Base-by-base conservation (phyloP, 2,113 vertebrate genomes). In the Agapornis roseicollis region DNA sequence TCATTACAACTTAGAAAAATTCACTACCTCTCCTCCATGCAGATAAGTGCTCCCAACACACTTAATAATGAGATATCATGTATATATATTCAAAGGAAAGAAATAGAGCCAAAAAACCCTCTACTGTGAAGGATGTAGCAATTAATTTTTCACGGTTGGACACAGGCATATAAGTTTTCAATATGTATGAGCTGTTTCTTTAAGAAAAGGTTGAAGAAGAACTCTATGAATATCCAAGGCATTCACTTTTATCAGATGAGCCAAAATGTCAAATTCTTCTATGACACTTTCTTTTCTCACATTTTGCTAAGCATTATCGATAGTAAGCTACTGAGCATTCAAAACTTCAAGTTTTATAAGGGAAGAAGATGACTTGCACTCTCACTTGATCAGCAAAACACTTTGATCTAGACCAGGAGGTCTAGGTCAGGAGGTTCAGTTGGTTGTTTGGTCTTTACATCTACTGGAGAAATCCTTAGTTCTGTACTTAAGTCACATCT, bases 131-230 rank as follows among this genome's bases (percentile, higher is more conserved):
- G 35, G 72, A 87, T 85, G n/a, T 7, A 94, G 52, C 65, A 93
- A 95, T 92, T 97, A 96, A 93, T 96, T 97, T 41, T 85, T 95
- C 85, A 88, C 31, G 96, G 84, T 55, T 80, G 72, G 90, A 94
- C 66, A 94, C 33, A 96, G 39, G 37, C 27, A 56, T 84, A 50
- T 76, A 76, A 63, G 94, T 97, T 93, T 96, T 96, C 86, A 90
- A 93, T 74, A 95, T 64, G 11, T 20, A 46, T 60, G 61, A 60
- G 33, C 3, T 22, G 2, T 35, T 73, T 82, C 39, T 25, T 64
- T 86, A 68, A 90, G 37, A 91, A 88, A 80, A 73, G 2, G 1
- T 39, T 85, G 74, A 89, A 88, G n/a, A 80, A 19, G 47, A 85
- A 72, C 10, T 56, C 13, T 41, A 50, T 84, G 27, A 80, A 31